Base-by-base conservation (phyloP, 2,888 invertebrate species). In the Eugnorisma glareosa region DNA sequence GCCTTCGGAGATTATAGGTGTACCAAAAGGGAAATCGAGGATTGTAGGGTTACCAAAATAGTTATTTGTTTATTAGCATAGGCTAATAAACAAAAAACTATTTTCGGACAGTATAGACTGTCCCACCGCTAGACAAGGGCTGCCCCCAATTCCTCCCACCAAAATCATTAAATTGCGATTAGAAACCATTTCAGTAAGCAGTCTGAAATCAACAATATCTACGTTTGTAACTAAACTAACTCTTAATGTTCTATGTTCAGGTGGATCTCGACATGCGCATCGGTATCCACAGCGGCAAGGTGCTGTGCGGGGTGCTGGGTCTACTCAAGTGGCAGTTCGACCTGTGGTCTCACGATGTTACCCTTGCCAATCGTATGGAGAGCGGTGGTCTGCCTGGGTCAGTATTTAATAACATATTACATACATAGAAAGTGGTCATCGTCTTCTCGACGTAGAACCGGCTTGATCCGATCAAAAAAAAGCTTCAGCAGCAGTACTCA, bases 211-310 rank as follows among this genome's bases (percentile, higher is more conserved):
- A 51, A 51, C 24, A 51, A 51, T 51, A 51, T 11, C 24, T 3
- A n/a, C 54, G 13, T n/a, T 54, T n/a, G 6, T 13, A 57, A 28
- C 7, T 2, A 28, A 15, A 28, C 57, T n/a, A 18, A 45, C 45
- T 6, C 13, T 13, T 54, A 28, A 10, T 59, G 1, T 21, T 31
- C 4, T 28, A 0, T 66, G 10, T 94, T 37, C 96, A 99, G 98
- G 99, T 99, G 87, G 99, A 99, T 93, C 97, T 99, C 86, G 98
- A 99, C 95, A 99, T 99, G 99, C 97, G 99, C 87, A 99, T 99
- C 89, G 99, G 99, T 73, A 99, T 99, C 83, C 99, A 99, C 96
- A 99, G 99, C 85, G 99, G 99, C 28, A 98, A 98, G 11, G 99
- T 99, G 75, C 97, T 99, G 89, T 99, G 99, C 93, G 99, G 99